Base-by-base conservation (phyloP, 2,888 invertebrate species). In the Drosophila stalkeri region DNA sequence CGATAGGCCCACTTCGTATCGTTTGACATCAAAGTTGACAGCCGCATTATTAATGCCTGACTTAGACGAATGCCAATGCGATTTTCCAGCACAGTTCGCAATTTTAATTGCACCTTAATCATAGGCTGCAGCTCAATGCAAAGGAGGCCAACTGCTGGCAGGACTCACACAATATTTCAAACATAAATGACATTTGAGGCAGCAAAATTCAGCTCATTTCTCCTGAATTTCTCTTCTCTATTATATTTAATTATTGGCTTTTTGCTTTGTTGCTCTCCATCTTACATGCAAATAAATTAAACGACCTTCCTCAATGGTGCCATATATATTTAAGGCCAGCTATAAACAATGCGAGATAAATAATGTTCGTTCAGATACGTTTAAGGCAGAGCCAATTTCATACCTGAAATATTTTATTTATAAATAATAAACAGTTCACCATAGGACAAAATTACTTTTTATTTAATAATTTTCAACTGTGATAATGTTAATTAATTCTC, bases 11-110 rank as follows among this genome's bases (percentile, higher is more conserved):
- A 43, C 73, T 83, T 72, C 39, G 41, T 49, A 37, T 16, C 54
- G 46, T 47, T 56, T 46, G 39, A 35, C 60, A 78, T 59, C 71
- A 47, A 64, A 74, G 64, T 59, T 70, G 82, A 54, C 66, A 67
- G 56, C 52, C 69, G 52, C 64, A 81, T 81, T 76, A 81, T 76
- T 75, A 84, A 86, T 80, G 67, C 63, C 43, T 51, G 68, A 71
- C 61, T 80, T 60, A 41, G 64, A 60, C 59, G 69, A 56, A 79
- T 52, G 69, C 37, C 74, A 76, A 85, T 76, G 76, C 71, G 61
- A 89, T 86, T 89, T 86, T 76, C 71, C 73, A 69, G 57, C 59
- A 79, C 73, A 75, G 59, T 81, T 85, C 56, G 56, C 85, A 72
- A 74, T 79, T 84, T 77, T 84, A 85, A 87, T 87, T 89, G 75